Evolutionary conservation across 2,797 vertebrate genomes (phyloP).

Genomic region (Myripristis murdjan): DNA sequence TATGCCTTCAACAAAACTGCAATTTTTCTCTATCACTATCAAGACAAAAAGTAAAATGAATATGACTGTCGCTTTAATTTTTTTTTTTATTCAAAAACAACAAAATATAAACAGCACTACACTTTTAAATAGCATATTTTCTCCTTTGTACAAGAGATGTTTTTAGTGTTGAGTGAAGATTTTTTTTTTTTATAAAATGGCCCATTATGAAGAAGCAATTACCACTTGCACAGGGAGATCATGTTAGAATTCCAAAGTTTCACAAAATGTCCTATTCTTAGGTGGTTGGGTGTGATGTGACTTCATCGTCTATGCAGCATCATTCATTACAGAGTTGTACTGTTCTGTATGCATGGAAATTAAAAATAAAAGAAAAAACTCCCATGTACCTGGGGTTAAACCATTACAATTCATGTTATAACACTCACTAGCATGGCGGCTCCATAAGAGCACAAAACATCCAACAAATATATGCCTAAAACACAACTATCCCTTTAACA

Average conservation of each 20-base stretch:
- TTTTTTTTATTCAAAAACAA: slow-evolving; percentile 56
- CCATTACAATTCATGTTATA: slow-evolving; percentile 29
- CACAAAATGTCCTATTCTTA: slow-evolving; percentile 10
- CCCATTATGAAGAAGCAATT: slow-evolving; percentile 38
- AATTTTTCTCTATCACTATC: not conserved
- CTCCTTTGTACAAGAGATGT: slow-evolving; percentile 67
- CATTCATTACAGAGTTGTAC: slow-evolving; percentile 40
- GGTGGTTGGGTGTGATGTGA: slow-evolving; percentile 4
- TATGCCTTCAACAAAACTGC: no score
- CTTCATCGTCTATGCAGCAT: slow-evolving; percentile 26
- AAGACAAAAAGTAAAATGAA: not conserved
- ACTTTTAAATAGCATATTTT: slow-evolving; percentile 63
- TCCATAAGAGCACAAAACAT: slow-evolving; percentile 54
- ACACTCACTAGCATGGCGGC: not conserved
- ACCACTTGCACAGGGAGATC: slow-evolving; percentile 40
- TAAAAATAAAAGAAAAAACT: slow-evolving; percentile 16
- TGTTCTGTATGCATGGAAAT: slow-evolving; percentile 12
- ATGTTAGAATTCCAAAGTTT: slow-evolving; percentile 15
- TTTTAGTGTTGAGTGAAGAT: slow-evolving; percentile 76
- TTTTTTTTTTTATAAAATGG: no score
- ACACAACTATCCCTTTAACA: slow-evolving; percentile 51
- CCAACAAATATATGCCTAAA: slow-evolving; percentile 45
- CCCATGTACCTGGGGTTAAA: slow-evolving; percentile 44
- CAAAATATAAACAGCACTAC: slow-evolving; percentile 81
- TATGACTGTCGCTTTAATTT: not conserved